Conservation (phyloP, 30 jellyfish, hydroid and myxozoan genomes). For the Cassiopea xamachana region DNA sequence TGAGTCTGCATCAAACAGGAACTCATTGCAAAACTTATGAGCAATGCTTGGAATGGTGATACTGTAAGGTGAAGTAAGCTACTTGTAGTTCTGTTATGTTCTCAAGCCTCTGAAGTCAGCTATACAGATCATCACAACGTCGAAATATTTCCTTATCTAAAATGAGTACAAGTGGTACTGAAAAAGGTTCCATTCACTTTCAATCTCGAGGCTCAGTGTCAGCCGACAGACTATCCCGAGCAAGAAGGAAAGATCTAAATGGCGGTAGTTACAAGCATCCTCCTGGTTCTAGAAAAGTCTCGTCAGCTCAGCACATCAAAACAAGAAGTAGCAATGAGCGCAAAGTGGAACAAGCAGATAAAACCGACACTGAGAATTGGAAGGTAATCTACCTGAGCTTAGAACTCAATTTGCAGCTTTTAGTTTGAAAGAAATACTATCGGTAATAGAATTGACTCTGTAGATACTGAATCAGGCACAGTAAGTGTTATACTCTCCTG, state of each 20-base stretch:
- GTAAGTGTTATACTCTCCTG: no score
- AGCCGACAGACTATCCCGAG: constrained; percentile 13
- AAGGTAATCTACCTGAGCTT: background rate
- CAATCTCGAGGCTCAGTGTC: background rate
- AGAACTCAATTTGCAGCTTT: no score
- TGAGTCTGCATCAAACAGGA: background rate
- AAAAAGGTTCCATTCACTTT: background rate
- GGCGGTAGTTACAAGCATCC: background rate
- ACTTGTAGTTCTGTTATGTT: no score
- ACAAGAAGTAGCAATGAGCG: background rate
- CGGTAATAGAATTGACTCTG: no score
- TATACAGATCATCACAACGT: background rate
- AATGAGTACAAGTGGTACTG: background rate
- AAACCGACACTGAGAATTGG: background rate
- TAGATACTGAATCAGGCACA: no score
- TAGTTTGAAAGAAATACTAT: no score
- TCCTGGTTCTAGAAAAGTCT: background rate
- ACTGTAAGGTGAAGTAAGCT: no score
- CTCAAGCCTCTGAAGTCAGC: background rate
- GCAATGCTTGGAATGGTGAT: no score
- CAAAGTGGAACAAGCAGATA: background rate
- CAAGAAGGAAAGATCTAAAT: background rate
- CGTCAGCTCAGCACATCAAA: background rate
- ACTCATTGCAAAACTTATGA: no score
- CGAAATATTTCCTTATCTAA: background rate